Percentiles rank a stretch among this genome's conserved stretches.
Conservation (phyloP, 2,113 vertebrate species). For the Polypterus senegalus region DNA sequence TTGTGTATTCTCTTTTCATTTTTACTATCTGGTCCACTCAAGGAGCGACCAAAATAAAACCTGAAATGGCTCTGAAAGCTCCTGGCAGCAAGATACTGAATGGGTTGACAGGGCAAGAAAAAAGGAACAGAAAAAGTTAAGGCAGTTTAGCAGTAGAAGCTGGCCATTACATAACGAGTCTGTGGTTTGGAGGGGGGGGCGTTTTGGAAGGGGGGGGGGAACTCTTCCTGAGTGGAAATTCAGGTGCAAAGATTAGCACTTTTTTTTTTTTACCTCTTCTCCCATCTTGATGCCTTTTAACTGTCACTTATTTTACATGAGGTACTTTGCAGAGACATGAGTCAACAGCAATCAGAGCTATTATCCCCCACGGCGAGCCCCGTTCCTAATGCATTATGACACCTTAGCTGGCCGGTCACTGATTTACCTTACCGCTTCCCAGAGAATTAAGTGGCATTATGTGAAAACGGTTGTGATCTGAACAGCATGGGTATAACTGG, state of each 20-base stretch:
- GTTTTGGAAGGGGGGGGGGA: background rate
- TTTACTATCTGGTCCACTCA: background rate
- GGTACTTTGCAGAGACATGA: conserved; percentile 69
- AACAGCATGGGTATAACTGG: conserved; percentile 92
- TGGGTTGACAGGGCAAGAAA: conserved; percentile 34
- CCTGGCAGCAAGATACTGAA: no score
- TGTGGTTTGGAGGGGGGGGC: conserved; percentile 50
- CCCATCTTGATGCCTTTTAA: conserved; percentile 84
- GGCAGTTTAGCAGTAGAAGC: conserved; percentile 51
- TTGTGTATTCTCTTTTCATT: no score
- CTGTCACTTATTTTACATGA: conserved; percentile 92
- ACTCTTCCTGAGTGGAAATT: conserved; percentile 49
- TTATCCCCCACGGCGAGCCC: conserved; percentile 78
- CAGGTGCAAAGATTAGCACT: conserved; percentile 57
- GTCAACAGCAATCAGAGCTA: conserved; percentile 82
- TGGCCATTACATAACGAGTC: conserved; percentile 58
- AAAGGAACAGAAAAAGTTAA: conserved; percentile 69
- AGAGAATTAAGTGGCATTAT: conserved; percentile 94
- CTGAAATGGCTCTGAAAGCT: conserved; percentile 68
- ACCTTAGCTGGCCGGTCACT: conserved; percentile 66
- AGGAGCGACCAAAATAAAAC: conserved; percentile 62
- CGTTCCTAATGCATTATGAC: conserved; percentile 76
- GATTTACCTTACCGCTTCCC: conserved; percentile 80
- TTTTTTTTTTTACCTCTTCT: conserved; percentile 49
- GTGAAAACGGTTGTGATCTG: conserved; percentile 88